Evolutionary conservation across 2,888 invertebrate genomes (phyloP), one percentile per base, ranked within the genome.

Genomic region (Brenthis hecate): DNA sequence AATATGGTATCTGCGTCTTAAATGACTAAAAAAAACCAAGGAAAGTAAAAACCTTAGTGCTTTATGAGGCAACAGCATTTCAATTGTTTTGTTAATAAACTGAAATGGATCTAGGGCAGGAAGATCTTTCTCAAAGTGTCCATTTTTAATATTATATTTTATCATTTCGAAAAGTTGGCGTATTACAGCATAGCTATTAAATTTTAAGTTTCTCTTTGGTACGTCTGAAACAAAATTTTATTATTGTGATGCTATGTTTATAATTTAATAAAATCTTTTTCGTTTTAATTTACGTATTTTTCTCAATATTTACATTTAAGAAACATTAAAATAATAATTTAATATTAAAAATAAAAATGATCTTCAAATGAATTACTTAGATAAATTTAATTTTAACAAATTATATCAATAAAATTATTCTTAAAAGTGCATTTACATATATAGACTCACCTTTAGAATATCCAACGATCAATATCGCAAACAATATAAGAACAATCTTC

Each of bases 31-130:
- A 28, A 8, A n/a, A 5, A 6, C 16, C n/a, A 14, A 58, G 11
- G 11, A 28, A 48, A 8, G 19, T 8, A 53, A 6, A n/a, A 43
- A 82, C 84, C 75, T 78, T 43, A 80, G 60, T 63, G 76, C 19
- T 28, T 72, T 68, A n/a, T 73, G 69, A 1, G 74, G 60, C 13
- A 77, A 51, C 48, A 71, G 64, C 19, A 80, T 68, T n/a, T 75
- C 66, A 13, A 70, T 28, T 16, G 66, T 54, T 48, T 66, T 64
- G 56, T 69, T 19, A 11, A 76, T 68, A 43, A 79, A 75, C 57
- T 68, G 28, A 43, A 75, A 71, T 0, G 83, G 80, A 62, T 85
- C 83, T 50, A 79, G n/a, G 3, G 78, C 62, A 6, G 81, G 80
- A 1, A 78, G 23, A 6, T 72, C 68, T 8, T 75, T 74, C 1